Conservation (phyloP, 2,113 vertebrate species). For the Sialia sialis region DNA sequence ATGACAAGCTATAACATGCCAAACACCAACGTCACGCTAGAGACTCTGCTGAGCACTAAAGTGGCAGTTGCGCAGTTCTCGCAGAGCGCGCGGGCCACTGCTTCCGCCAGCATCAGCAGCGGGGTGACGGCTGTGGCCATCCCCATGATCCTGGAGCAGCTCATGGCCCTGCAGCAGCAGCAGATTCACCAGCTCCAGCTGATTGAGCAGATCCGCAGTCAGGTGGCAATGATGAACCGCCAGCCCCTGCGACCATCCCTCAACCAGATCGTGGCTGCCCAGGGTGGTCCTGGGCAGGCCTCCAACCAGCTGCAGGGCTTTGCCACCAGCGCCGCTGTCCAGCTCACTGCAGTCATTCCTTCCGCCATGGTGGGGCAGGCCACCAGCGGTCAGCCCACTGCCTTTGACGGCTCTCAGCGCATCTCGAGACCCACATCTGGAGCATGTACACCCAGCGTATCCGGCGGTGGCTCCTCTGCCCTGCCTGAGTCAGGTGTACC, state of each 20-base stretch:
- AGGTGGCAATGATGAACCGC: conserved; percentile 94
- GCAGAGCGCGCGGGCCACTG: conserved; percentile 77
- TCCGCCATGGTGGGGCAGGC: conserved; percentile 71
- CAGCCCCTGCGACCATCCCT: conserved; percentile 80
- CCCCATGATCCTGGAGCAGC: conserved; percentile 95
- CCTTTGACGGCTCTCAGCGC: conserved; percentile 79
- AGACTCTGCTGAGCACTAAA: conserved; percentile 95
- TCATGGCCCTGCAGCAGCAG: conserved; percentile 96
- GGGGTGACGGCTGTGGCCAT: conserved; percentile 87
- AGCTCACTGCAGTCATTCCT: conserved; percentile 82
- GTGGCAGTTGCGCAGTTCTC: conserved; percentile 98
- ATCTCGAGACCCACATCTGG: conserved; percentile 79
- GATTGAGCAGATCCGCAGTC: conserved; percentile 97
- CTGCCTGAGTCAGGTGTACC: conserved; percentile 71
- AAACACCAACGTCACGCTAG: conserved; percentile 96
- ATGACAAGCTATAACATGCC: conserved; percentile 86
- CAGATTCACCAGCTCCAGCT: conserved; percentile 98
- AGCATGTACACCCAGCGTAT: conserved; percentile 74
- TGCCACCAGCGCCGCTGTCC: conserved; percentile 81
- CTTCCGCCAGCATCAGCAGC: conserved; percentile 37
- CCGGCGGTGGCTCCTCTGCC: conserved; percentile 67
- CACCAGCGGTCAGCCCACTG: conserved; percentile 66
- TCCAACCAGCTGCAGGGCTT: conserved; percentile 86
- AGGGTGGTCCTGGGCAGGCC: conserved; percentile 71
- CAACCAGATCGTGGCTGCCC: conserved; percentile 68